These are phyloP conservation scores for Onychomys torridus DNA, from an alignment of 2,797 vertebrate genomes.

Conservation along the genomic window DNA sequence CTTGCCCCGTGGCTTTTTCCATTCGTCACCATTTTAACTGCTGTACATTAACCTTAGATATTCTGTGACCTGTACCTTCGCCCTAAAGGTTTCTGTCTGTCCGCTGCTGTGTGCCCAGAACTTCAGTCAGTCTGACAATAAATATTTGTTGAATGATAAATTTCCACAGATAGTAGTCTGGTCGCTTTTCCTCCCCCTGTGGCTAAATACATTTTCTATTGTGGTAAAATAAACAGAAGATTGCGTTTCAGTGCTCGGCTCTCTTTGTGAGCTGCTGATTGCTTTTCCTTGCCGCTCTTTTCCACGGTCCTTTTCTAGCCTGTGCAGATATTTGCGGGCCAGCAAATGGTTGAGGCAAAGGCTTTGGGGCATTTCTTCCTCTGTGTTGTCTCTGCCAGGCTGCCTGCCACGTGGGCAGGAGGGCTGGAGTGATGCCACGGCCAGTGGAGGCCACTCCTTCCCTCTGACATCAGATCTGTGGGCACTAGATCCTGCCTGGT, in stretches of 20 bases:
- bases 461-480: constrained; percentile 33
- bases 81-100: neutral
- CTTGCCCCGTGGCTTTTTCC: neutral
- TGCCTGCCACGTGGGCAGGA: constrained; percentile 60
- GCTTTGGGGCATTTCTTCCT: neutral
- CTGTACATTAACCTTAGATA: neutral
- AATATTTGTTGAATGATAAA: constrained; percentile 67
- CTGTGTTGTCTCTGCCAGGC: neutral
- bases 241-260: neutral
- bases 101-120: neutral
- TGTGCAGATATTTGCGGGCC: neutral
- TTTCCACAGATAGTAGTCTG: constrained; percentile 68
- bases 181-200: constrained; percentile 67
- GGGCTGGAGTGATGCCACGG: neutral
- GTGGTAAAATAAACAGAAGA: constrained; percentile 49
- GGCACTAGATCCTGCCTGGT: constrained; percentile 52
- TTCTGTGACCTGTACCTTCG: neutral
- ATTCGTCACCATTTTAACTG: neutral
- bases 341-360: neutral
- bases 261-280: neutral
- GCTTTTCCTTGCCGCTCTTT: neutral
- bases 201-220: constrained; percentile 22
- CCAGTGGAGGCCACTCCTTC: neutral
- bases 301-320: neutral
- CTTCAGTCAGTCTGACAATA: neutral